Base-by-base conservation (phyloP, 2,888 invertebrate species). In the Thereva nobilitata region DNA sequence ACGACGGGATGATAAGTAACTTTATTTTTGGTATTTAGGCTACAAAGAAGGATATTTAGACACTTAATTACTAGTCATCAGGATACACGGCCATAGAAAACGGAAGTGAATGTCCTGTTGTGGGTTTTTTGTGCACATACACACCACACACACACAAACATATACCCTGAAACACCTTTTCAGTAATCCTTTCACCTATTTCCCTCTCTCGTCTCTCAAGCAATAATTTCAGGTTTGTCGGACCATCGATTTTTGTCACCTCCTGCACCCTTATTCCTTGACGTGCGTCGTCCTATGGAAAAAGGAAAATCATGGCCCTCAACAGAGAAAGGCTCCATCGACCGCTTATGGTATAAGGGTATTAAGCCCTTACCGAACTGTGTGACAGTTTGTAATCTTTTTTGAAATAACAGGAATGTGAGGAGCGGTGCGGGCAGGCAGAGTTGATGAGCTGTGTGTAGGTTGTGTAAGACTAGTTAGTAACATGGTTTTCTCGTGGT, bases 341-440 rank as follows among this genome's bases (percentile, higher is more conserved):
- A 59, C 57, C 57, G 57, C 57, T 47, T 45, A 44, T 38, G 41
- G 10, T 23, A 50, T 45, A 59, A 47, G 37, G 23, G 23, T 23
- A 23, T 40, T 59, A 59, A 45, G 37, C 57, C 57, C 47, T 59
- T 59, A 34, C 35, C n/a, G 37, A 23, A 7, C 44, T 57, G 12
- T 47, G 40, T n/a, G 47, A 37, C 57, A 59, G 47, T 47, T 59
- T 37, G 38, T 59, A n/a, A 12, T 59, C 38, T 23, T 35, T 47
- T 37, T 44, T 59, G 57, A 59, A 23, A 47, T 47, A 59, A 38
- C 45, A 34, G 47, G 47, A 45, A 12, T 50, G 37, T 9, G 47
- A n/a, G 35, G 9, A 5, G 37, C 45, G 45, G 34, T 47, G 12
- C 45, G n/a, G 47, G 47, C 57, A 37, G 45, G 10, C 37, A 47